Evolutionary conservation across 1,140 invertebrate species (phyloP).

Genomic region (Solenopsis fugax): DNA sequence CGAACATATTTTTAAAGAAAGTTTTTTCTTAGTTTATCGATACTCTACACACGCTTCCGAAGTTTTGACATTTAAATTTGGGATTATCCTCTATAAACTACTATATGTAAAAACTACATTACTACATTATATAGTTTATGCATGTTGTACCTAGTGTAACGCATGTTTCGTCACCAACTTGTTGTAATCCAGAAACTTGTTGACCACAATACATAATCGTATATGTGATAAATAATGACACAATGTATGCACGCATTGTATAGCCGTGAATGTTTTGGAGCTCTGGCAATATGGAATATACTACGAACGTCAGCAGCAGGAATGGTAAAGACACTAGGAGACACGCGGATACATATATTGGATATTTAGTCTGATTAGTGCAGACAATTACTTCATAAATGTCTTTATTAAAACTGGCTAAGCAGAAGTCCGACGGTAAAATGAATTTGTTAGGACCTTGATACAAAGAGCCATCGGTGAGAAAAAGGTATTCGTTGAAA

Average conservation of each 20-base stretch:
- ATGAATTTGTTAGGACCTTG: slow-evolving; percentile 50
- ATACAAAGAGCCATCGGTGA: slow-evolving; percentile 87
- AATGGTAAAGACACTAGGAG: slow-evolving; percentile 87
- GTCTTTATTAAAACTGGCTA: slow-evolving; percentile 27
- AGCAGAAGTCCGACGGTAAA: slow-evolving; percentile 66
- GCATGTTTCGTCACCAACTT: slow-evolving; percentile 79
- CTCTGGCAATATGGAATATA: slow-evolving; percentile 87
- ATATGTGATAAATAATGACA: slow-evolving; percentile 86
- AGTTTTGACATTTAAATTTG: no score
- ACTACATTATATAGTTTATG: neutral
- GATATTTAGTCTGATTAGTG: neutral
- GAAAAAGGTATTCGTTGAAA: slow-evolving; percentile 85
- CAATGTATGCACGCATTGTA: slow-evolving; percentile 86
- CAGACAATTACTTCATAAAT: slow-evolving; percentile 68
- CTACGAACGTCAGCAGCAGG: slow-evolving; percentile 85
- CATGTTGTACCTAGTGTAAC: slow-evolving; percentile 84
- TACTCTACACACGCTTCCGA: no score
- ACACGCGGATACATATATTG: slow-evolving; percentile 71
- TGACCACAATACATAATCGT: slow-evolving; percentile 83
- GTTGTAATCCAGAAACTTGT: slow-evolving; percentile 60
- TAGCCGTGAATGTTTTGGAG: slow-evolving; percentile 87
- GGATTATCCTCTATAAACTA: no score
- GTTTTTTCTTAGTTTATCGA: no score
- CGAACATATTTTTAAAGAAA: no score
- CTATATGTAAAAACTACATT: no score